Evolutionary conservation across 2,888 invertebrate genomes (phyloP).

Genomic region (Odontomyia ornata): DNA sequence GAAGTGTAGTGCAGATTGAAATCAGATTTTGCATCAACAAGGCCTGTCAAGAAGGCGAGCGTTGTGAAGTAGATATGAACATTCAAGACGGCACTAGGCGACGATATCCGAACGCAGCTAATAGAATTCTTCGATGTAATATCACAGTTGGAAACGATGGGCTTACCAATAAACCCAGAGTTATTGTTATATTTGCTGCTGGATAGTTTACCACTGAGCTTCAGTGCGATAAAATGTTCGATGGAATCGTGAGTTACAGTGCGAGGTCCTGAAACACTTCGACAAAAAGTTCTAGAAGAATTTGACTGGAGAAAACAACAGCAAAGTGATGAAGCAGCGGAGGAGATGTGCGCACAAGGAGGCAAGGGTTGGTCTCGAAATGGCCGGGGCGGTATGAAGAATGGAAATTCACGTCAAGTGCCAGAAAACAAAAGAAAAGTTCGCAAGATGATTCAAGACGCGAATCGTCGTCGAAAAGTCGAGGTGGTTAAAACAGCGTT

Average conservation of each 20-base stretch:
- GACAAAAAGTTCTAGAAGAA: constrained; percentile 6
- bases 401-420: background rate
- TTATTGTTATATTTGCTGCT: constrained; percentile 41
- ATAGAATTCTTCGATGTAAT: constrained; percentile 35
- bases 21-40: constrained; percentile 40
- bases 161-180: constrained; percentile 33
- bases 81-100: constrained; percentile 19
- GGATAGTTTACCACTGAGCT: constrained; percentile 44
- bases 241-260: constrained; percentile 21
- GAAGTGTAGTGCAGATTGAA: constrained; percentile 33
- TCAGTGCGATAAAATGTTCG: no score
- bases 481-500: background rate
- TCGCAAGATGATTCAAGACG: background rate
- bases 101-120: constrained; percentile 27
- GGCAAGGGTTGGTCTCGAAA: background rate
- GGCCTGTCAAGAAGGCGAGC: constrained; percentile 37
- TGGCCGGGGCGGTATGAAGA: background rate
- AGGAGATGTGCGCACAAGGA: background rate
- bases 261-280: background rate
- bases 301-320: background rate
- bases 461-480: background rate
- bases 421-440: background rate
- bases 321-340: no score
- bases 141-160: constrained; percentile 38
- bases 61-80: constrained; percentile 36